Conservation (phyloP, 2,797 vertebrate species). For the Pterois miles region DNA sequence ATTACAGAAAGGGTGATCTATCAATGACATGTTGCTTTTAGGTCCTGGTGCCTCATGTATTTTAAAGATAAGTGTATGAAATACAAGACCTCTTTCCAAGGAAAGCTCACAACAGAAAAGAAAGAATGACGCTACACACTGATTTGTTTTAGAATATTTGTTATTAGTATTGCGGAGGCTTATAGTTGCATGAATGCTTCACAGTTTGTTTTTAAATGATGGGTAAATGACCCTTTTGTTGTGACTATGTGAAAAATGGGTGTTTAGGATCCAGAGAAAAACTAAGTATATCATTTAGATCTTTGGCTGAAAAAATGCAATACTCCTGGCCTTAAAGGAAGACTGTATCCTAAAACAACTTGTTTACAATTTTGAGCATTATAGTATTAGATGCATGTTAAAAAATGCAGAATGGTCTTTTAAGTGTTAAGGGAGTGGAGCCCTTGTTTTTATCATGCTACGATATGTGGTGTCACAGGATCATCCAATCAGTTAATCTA, state of each 20-base stretch:
- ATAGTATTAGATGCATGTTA: not conserved
- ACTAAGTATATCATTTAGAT: not conserved
- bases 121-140: not conserved
- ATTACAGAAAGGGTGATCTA: slow-evolving; percentile 42
- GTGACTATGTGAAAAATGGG: not conserved
- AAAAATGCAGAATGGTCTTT: not conserved
- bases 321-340: not conserved
- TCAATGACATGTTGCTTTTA: slow-evolving; percentile 54
- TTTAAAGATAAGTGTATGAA: slow-evolving; percentile 31
- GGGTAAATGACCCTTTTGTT: not conserved
- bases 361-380: not conserved
- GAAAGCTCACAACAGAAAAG: not conserved
- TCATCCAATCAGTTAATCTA: not conserved
- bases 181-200: slow-evolving; percentile 13
- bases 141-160: not conserved
- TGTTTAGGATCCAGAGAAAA: not conserved
- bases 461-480: slow-evolving; percentile 3
- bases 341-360: not conserved
- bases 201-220: slow-evolving; percentile 8
- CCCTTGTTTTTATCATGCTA: slow-evolving; percentile 11
- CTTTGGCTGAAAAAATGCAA: slow-evolving; percentile 1
- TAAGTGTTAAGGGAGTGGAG: not conserved
- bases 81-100: slow-evolving; percentile 13
- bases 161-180: not conserved
- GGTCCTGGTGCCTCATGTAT: slow-evolving; percentile 20